Conservation (phyloP, 2,797 vertebrate species). For the Stomatorhinus walkeri region DNA sequence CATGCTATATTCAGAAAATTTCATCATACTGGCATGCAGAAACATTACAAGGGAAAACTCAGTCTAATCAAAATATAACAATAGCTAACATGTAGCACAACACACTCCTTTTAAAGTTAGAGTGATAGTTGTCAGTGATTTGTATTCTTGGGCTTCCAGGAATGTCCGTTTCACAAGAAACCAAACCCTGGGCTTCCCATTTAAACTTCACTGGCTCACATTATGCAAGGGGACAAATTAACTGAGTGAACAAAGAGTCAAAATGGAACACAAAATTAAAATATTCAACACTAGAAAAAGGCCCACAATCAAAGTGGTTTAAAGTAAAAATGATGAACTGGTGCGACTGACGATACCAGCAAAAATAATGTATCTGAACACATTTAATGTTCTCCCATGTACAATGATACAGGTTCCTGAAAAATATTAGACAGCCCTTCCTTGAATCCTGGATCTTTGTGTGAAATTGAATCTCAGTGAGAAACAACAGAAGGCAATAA, state of each 20-base stretch:
- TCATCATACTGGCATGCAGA: not conserved
- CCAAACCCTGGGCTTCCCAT: not conserved
- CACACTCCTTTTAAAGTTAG: not conserved
- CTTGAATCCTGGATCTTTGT: not conserved
- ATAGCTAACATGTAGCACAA: not conserved
- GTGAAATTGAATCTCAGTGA: not conserved
- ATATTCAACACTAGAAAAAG: not conserved
- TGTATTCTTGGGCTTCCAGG: not conserved
- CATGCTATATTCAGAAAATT: not conserved
- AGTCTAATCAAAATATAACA: not conserved
- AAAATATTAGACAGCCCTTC: not conserved
- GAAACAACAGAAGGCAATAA: conserved; percentile 5
- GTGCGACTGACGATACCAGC: not conserved
- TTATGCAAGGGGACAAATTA: not conserved
- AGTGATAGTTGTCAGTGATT: not conserved
- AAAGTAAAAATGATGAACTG: not conserved
- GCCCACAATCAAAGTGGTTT: not conserved
- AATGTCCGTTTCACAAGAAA: not conserved
- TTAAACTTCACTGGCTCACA: not conserved
- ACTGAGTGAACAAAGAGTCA: not conserved
- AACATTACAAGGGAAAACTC: not conserved
- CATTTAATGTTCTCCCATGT: not conserved
- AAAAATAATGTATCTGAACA: not conserved
- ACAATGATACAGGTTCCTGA: not conserved
- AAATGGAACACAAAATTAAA: not conserved